Evolutionary conservation across 35 echinoderm and acorn worm species (phyloP).

Genomic region (Lytechinus pictus): DNA sequence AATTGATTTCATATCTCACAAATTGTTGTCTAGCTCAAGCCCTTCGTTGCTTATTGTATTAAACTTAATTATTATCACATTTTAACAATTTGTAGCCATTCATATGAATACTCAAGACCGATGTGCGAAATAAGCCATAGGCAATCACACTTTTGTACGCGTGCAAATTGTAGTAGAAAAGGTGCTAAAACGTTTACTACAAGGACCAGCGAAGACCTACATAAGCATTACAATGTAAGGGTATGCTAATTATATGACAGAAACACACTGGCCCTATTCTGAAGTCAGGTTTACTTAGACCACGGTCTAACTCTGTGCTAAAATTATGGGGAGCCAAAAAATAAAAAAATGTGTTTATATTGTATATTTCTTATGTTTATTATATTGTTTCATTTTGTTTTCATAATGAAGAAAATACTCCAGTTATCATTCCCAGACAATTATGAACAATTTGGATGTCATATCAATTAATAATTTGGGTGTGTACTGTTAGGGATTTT

Average conservation of each 20-base stretch:
- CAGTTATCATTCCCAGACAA: too few relatives aligned
- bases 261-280: too few relatives aligned
- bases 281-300: too few relatives aligned
- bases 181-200: conserved; percentile 30
- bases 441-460: too few relatives aligned
- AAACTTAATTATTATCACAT: neutral
- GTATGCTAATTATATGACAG: neutral
- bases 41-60: neutral
- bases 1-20: neutral
- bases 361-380: too few relatives aligned
- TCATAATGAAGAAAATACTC: too few relatives aligned
- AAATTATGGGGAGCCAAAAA: too few relatives aligned
- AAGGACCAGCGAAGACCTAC: neutral
- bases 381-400: too few relatives aligned
- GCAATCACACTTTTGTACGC: neutral
- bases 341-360: too few relatives aligned
- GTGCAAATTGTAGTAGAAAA: neutral
- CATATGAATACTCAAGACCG: neutral
- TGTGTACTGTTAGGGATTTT: too few relatives aligned
- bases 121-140: neutral
- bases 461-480: too few relatives aligned
- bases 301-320: too few relatives aligned
- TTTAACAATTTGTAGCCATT: neutral
- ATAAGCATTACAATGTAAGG: neutral
- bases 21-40: neutral